These are phyloP conservation scores for Hirtodrosophila histrioides DNA, from an alignment of 2,888 invertebrate species.

Conservation along the genomic window DNA sequence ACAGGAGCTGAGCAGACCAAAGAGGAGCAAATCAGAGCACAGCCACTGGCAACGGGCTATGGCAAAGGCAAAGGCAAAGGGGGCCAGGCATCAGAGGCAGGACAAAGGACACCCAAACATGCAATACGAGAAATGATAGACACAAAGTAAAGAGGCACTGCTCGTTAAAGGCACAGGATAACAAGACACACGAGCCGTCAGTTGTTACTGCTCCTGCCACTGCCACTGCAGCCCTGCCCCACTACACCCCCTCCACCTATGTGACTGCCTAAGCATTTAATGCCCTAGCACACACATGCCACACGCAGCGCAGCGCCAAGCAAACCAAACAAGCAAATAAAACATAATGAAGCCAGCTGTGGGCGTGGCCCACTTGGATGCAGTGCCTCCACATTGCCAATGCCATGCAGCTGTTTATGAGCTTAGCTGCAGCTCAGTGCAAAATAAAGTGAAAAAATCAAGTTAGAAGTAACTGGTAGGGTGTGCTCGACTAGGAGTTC, in stretches of 20 bases:
- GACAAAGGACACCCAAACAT: conserved; percentile 2
- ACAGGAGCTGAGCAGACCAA: conserved; percentile 44
- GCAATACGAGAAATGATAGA: conserved; percentile 36
- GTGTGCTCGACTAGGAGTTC: too few relatives aligned
- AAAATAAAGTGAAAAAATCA: conserved; percentile 2
- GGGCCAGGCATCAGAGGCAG: background rate
- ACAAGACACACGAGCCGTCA: conserved; percentile 51
- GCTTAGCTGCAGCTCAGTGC: conserved; percentile 35
- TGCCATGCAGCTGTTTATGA: conserved; percentile 41
- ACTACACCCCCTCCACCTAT: background rate
- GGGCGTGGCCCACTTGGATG: conserved; percentile 30
- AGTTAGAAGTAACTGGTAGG: too few relatives aligned
- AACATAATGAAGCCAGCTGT: conserved; percentile 57
- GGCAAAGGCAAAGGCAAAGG: conserved; percentile 8
- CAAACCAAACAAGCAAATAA: conserved; percentile 64
- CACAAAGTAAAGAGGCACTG: conserved; percentile 51
- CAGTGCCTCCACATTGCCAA: conserved; percentile 23
- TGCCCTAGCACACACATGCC: conserved; percentile 52
- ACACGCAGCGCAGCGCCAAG: conserved; percentile 21
- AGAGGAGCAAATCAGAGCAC: conserved; percentile 36
- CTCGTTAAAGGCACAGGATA: conserved; percentile 67
- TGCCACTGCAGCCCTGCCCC: background rate
- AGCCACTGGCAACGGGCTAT: conserved; percentile 51
- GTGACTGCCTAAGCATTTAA: conserved; percentile 63
- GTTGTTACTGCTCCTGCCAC: background rate